phyloP scores from a whole-genome alignment of 1,140 invertebrate genomes.

The Diabrotica undecimpunctata region DNA sequence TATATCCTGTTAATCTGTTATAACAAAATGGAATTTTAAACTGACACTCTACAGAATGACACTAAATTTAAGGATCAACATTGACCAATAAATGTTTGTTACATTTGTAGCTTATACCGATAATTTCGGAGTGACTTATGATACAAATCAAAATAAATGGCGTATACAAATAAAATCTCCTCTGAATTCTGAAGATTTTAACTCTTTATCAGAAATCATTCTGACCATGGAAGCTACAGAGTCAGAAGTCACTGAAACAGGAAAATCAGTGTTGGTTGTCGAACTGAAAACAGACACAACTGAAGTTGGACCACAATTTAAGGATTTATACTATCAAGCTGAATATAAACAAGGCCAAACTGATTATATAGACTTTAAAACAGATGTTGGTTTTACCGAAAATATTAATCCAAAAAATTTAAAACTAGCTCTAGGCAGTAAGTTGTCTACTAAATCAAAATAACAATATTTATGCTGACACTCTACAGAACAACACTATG shows the following conservation, averaged over 20 bases:
- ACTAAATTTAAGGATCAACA: too few relatives aligned
- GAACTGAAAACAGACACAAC: background rate
- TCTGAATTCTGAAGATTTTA: slow-evolving; percentile 8
- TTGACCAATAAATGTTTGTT: too few relatives aligned
- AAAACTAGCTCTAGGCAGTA: too few relatives aligned
- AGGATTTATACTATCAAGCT: slow-evolving; percentile 15
- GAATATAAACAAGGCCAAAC: slow-evolving; percentile 7
- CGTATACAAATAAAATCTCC: background rate
- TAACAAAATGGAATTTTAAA: too few relatives aligned
- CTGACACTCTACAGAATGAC: too few relatives aligned
- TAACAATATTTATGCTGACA: too few relatives aligned
- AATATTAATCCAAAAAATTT: too few relatives aligned
- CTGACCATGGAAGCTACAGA: slow-evolving; percentile 23
- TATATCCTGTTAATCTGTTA: too few relatives aligned
- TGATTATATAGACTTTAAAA: slow-evolving; percentile 5
- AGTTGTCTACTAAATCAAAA: too few relatives aligned
- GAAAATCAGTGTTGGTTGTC: slow-evolving; percentile 18
- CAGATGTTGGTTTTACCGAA: too few relatives aligned
- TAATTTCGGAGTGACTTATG: slow-evolving; percentile 15
- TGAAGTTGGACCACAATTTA: slow-evolving; percentile 7
- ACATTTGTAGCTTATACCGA: slow-evolving; percentile 11
- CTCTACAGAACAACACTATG: too few relatives aligned
- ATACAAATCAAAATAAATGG: slow-evolving; percentile 8
- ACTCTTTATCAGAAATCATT: slow-evolving; percentile 8
- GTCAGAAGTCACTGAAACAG: background rate